phyloP scores from a whole-genome alignment of 2,113 vertebrate genomes.

The Perca flavescens region DNA sequence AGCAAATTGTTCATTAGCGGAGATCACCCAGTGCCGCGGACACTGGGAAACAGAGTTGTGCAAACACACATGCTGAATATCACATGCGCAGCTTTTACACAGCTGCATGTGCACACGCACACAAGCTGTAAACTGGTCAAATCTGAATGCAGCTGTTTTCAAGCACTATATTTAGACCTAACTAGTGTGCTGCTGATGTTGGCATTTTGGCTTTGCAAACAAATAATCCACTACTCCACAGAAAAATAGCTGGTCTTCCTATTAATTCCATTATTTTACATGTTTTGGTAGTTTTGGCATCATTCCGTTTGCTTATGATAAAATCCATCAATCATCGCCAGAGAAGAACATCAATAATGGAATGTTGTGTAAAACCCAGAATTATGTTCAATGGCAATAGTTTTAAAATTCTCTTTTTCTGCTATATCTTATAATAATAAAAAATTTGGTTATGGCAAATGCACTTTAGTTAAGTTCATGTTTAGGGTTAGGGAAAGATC shows the following conservation, averaged over 20 bases:
- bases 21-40: conserved; percentile 53
- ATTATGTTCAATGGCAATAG: neutral
- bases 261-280: neutral
- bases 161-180: conserved; percentile 1
- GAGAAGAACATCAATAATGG: neutral
- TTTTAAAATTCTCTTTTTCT: neutral
- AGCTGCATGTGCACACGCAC: neutral
- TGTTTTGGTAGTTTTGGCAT: neutral
- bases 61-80: conserved; percentile 49
- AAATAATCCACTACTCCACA: neutral
- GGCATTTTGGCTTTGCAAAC: neutral
- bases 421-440: neutral
- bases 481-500: neutral
- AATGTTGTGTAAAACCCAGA: neutral
- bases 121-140: neutral
- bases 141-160: conserved; percentile 25
- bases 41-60: conserved; percentile 38
- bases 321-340: too few relatives aligned
- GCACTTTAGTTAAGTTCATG: neutral
- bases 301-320: too few relatives aligned
- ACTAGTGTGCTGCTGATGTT: conserved; percentile 5
- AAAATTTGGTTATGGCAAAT: neutral
- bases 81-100: conserved; percentile 19
- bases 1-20: conserved; percentile 81
- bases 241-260: neutral